Base-by-base conservation (phyloP, 2,888 invertebrate genomes). In the Acanthoscelides obtectus region DNA sequence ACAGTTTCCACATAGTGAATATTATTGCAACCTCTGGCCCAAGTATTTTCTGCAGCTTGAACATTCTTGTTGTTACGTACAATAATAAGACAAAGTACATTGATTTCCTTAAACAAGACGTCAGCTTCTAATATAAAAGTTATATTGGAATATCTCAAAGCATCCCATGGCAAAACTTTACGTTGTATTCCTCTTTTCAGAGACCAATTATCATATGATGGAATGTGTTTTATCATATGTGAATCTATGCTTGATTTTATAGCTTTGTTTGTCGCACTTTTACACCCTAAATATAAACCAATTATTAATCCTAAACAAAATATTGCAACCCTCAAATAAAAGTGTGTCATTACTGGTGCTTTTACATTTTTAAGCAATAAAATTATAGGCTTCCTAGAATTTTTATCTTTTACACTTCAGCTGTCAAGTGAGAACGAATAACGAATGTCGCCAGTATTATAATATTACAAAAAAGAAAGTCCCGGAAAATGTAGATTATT, bases 41-140 rank as follows among this genome's bases (percentile, higher is more conserved):
- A 86, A 3, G 85, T 86, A 66, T 76, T 73, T 71, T 74, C 68
- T n/a, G 76, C 75, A 0, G 87, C 82, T 69, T 81, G 76, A 0
- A 84, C 84, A 71, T 87, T 83, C 71, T 85, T 86, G 0, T 80
- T 71, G 75, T 85, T 86, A 21, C 84, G 82, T 0, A 87, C 84
- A 75, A 88, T 86, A 66, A 88, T 83, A 0, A 87, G 80, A 79
- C 89, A 89, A 0, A 86, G 81, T 17, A 89, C 72, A 70, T 84
- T 82, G 6, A 88, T 79, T 75, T 81, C 83, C 0, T 80, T 73
- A 70, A 77, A 80, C 64, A 85, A 77, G 74, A 77, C 81, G 22
- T 79, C 71, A n/a, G 83, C 78, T 78, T 84, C 84, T 70, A 75
- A 72, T 66, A 73, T 67, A 74, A 74, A 22, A 68, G 78, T 79